Conservation (phyloP, 1,140 invertebrate species). For the Drosophila oshimai region DNA sequence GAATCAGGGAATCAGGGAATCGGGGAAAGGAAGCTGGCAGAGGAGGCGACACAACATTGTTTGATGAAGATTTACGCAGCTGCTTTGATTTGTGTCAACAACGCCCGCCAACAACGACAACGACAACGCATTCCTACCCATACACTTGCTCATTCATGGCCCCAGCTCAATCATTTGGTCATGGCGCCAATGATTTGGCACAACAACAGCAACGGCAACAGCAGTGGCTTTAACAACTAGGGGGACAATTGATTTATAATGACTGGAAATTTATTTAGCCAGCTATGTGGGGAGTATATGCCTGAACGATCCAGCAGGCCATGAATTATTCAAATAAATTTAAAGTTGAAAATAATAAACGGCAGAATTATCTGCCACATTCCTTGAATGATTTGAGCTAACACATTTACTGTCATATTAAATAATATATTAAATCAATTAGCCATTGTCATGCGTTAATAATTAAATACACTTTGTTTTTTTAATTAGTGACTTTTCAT, state of each 20-base stretch:
- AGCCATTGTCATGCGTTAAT: slow-evolving; percentile 18
- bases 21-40: slow-evolving; percentile 13
- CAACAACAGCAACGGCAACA: slow-evolving; percentile 9
- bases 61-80: slow-evolving; percentile 77
- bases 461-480: slow-evolving; percentile 20
- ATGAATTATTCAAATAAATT: slow-evolving; percentile 26
- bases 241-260: slow-evolving; percentile 56
- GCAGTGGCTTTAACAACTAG: slow-evolving; percentile 1
- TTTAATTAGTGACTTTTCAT: background rate
- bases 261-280: slow-evolving; percentile 31
- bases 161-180: slow-evolving; percentile 42
- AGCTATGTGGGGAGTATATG: slow-evolving; percentile 1
- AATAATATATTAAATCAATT: slow-evolving; percentile 30
- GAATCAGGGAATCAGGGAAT: background rate
- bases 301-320: background rate
- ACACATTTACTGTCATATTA: slow-evolving; percentile 10
- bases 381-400: background rate
- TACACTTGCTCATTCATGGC: slow-evolving; percentile 41
- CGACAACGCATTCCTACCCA: slow-evolving; percentile 19
- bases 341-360: slow-evolving; percentile 23
- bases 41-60: slow-evolving; percentile 18
- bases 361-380: background rate
- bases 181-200: slow-evolving; percentile 62
- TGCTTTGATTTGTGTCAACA: slow-evolving; percentile 80
- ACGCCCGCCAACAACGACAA: slow-evolving; percentile 20